Conservation (phyloP, 2,888 invertebrate genomes). For the Herminia tarsipennalis region DNA sequence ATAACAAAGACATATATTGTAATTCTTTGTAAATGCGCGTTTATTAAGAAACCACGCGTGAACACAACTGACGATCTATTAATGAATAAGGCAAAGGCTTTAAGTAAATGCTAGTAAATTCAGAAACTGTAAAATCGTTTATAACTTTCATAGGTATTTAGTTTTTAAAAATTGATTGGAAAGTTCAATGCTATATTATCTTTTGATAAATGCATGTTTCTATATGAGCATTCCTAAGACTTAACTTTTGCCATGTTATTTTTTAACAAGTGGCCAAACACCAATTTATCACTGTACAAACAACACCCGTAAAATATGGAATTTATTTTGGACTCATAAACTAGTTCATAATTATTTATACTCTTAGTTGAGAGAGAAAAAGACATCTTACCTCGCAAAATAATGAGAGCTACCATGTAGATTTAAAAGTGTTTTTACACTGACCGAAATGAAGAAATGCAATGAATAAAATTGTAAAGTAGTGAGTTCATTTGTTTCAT, state of each 20-base stretch:
- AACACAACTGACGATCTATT: no score
- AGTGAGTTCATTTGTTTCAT: no score
- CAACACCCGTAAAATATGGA: slow-evolving; percentile 16
- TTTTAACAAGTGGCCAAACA: slow-evolving; percentile 22
- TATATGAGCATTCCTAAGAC: slow-evolving; percentile 33
- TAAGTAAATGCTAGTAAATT: no score
- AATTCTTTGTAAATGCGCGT: no score
- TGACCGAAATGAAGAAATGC: not conserved
- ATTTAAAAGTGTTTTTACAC: not conserved
- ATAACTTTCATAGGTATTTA: no score
- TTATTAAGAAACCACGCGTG: no score
- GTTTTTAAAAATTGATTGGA: no score
- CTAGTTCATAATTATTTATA: slow-evolving; percentile 24
- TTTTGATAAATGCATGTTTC: slow-evolving; percentile 31
- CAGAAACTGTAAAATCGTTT: no score
- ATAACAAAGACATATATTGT: no score
- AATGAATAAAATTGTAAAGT: no score
- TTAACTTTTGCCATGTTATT: slow-evolving; percentile 41
- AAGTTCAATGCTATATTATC: no score
- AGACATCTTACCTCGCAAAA: slow-evolving; percentile 10
- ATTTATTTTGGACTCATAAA: slow-evolving; percentile 1
- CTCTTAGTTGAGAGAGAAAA: slow-evolving; percentile 2
- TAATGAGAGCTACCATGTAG: not conserved
- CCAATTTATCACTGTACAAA: slow-evolving; percentile 33
- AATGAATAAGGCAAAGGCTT: no score